Base-by-base conservation (phyloP, 2,113 vertebrate species). In the Ciconia maguari region DNA sequence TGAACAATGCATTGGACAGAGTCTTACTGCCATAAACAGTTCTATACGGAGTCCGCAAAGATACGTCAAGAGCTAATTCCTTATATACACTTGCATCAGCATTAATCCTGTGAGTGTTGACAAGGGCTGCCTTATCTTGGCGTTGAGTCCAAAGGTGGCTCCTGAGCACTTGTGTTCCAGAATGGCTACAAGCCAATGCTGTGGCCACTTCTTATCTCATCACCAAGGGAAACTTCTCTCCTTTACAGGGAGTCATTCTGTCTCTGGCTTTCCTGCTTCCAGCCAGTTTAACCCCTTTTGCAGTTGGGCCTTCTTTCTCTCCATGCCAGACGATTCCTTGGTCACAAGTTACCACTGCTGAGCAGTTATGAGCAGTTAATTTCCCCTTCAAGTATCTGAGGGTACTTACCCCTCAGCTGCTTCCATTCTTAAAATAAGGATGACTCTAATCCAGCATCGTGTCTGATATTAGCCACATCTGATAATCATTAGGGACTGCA, bases 21-120 rank as follows among this genome's bases (percentile, higher is more conserved):
- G 10, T 70, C 11, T 83, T 69, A 77, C 4, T 3, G 1, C 18
- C 24, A 13, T 42, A 70, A 79, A 15, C 30, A 65, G 9, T n/a
- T 82, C 70, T 20, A 14, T 21, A 46, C 60, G 6, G 44, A 64
- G 15, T 26, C 32, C 55, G 13, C 7, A 72, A 64, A 64, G 4
- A 29, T 16, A 27, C 0, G 3, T 42, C 64, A 34, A 0, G 3
- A 80, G 14, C 11, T 27, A 24, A 9, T 72, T 62, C 27, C 6
- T 44, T 58, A 46, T 6, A 18, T 4, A 16, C 4, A 10, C 21
- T 83, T 86, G 9, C 7, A 65, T 9, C 16, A 74, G 2, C 10
- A 38, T 65, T 44, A 48, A 0, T 70, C 13, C 29, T 57, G 9
- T n/a, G 44, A 51, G 9, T 41, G 22, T 7, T 38, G 25, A 22